Base-by-base conservation (phyloP, 2,797 vertebrate species). In the Lepilemur ruficaudatus region DNA sequence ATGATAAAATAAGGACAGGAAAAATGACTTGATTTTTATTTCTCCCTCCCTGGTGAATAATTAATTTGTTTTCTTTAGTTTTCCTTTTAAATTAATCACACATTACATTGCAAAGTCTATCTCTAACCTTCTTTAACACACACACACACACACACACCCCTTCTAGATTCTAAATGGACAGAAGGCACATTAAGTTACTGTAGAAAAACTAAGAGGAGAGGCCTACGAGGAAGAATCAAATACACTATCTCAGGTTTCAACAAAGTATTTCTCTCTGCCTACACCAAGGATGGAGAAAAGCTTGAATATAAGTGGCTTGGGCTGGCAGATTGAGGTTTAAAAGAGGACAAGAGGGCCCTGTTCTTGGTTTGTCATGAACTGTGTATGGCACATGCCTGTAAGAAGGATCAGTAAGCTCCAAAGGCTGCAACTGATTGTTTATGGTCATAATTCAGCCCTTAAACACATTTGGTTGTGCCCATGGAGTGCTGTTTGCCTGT, bases 401-500 rank as follows among this genome's bases (percentile, higher is more conserved):
- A 38, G 72, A 88, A 88, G 67, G 48, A 15, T 97, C 92, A 86
- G 0, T 4, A 69, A 73, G 6, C 65, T 76, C 63, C 63, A 82
- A 30, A 88, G 63, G 35, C 28, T 72, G 43, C 23, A 93, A 43
- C 46, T 75, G 69, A 30, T 69, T 13, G 48, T 65, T 82, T 92
- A 55, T 46, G 73, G 86, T 96, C 41, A 84, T 17, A 94, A n/a
- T 72, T 95, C 67, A 94, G 50, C 38, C 70, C 65, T 94, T 79
- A 89, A 9, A 67, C 5, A 32, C 55, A 22, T 78, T 94, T 59
- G 57, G 22, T 57, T 79, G 25, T 79, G 50, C 23, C 67, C 67
- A 41, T 14, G 43, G 11, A 93, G 13, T 70, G 28, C 59, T 63
- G 11, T 55, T 94, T 67, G 59, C 65, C n/a, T 79, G 11, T 72